phyloP scores from a whole-genome alignment of 2,888 invertebrate species.

The Idaea straminata region DNA sequence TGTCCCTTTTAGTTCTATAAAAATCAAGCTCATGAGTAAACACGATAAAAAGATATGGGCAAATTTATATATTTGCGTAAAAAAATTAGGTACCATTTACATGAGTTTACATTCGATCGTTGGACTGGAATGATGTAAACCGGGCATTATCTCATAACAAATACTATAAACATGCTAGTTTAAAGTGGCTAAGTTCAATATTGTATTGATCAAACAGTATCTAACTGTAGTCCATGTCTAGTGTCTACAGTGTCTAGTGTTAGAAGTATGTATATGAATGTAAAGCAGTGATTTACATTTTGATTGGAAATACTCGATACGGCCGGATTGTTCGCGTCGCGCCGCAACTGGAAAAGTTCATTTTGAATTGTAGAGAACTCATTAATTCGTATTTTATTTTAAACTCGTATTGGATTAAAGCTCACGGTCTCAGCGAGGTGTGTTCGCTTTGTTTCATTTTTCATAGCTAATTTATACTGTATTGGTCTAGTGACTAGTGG shows the following conservation, averaged over 20 bases:
- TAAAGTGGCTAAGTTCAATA: background rate
- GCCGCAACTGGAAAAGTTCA: constrained; percentile 8
- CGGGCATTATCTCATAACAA: too few relatives aligned
- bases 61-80: too few relatives aligned
- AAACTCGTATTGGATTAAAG: background rate
- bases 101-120: too few relatives aligned
- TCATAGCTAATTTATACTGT: background rate
- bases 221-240: background rate
- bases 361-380: background rate
- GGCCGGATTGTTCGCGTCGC: constrained; percentile 39
- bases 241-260: too few relatives aligned
- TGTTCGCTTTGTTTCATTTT: background rate
- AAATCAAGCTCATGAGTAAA: too few relatives aligned
- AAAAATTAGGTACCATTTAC: too few relatives aligned
- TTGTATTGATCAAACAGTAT: background rate
- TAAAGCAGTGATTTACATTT: constrained; percentile 66
- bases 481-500: background rate
- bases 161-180: too few relatives aligned
- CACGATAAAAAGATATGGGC: too few relatives aligned
- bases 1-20: too few relatives aligned
- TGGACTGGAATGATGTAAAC: too few relatives aligned
- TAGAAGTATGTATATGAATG: constrained; percentile 37
- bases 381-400: background rate
- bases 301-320: constrained; percentile 62
- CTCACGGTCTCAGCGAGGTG: background rate